Conservation (phyloP, 2,888 invertebrate species). For the Rhagonycha fulva region DNA sequence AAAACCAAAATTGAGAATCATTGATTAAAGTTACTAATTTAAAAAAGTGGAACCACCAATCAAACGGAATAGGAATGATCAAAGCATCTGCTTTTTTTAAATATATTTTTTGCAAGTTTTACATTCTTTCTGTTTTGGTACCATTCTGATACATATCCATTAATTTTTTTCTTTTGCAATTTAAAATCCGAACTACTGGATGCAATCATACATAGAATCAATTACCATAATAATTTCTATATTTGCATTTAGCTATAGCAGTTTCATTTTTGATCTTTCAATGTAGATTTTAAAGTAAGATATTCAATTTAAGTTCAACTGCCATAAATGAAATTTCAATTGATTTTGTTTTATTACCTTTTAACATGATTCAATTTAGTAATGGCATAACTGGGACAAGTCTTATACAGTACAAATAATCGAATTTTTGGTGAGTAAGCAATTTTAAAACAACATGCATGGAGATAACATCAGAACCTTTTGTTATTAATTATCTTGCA, state of each 20-base stretch:
- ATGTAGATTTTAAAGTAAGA: neutral
- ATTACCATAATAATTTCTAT: neutral
- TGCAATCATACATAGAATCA: neutral
- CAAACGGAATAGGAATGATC: neutral
- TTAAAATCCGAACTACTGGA: neutral
- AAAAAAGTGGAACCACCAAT: too few relatives aligned
- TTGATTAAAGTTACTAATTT: too few relatives aligned
- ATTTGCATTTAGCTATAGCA: neutral
- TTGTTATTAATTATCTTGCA: neutral
- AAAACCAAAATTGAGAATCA: neutral
- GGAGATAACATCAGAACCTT: neutral
- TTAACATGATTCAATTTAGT: neutral
- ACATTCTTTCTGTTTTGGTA: neutral
- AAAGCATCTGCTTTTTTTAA: neutral
- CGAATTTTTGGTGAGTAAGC: neutral
- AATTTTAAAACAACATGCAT: constrained; percentile 1
- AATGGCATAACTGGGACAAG: neutral
- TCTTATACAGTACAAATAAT: neutral
- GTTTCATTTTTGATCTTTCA: neutral
- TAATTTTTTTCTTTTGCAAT: too few relatives aligned
- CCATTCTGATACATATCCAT: neutral
- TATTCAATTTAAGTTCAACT: neutral
- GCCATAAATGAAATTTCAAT: neutral
- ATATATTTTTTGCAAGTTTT: neutral
- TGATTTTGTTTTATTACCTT: neutral